A percentile compares a stretch with the other conserved stretches of the same genome.
Evolutionary conservation across 2,888 invertebrate species (phyloP).

Genomic region (Tachina fera): DNA sequence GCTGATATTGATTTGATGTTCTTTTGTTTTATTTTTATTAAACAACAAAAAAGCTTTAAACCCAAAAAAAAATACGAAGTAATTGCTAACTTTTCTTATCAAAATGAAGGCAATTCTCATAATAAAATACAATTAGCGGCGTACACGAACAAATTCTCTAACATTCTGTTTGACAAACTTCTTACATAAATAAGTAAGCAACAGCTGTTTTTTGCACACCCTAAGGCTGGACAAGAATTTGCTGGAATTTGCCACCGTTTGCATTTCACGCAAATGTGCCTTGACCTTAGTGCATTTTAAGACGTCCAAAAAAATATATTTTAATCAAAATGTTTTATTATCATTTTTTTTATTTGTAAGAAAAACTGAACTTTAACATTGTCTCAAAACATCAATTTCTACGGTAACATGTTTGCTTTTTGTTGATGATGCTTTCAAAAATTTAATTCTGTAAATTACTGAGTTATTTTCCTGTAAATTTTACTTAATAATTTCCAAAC

Average conservation of each 20-base stretch:
- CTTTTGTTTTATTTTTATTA: neutral
- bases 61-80: conserved; percentile 59
- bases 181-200: no score
- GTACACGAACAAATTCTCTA: no score
- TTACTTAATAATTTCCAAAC: conserved; percentile 21
- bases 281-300: conserved; percentile 6
- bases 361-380: conserved; percentile 28
- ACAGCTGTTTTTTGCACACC: no score
- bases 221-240: no score
- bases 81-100: conserved; percentile 31
- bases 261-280: neutral
- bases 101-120: neutral
- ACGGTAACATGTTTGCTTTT: conserved; percentile 75
- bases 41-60: conserved; percentile 17
- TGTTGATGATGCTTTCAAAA: conserved; percentile 37
- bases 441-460: conserved; percentile 80
- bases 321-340: conserved; percentile 66
- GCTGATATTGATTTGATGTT: conserved; percentile 3
- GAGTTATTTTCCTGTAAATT: conserved; percentile 40
- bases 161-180: no score
- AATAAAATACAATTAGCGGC: no score
- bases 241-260: no score
- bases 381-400: conserved; percentile 79
- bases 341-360: conserved; percentile 23
- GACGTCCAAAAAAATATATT: conserved; percentile 17